Conservation (phyloP, 2,113 vertebrate species). For the Sorex fumeus region DNA sequence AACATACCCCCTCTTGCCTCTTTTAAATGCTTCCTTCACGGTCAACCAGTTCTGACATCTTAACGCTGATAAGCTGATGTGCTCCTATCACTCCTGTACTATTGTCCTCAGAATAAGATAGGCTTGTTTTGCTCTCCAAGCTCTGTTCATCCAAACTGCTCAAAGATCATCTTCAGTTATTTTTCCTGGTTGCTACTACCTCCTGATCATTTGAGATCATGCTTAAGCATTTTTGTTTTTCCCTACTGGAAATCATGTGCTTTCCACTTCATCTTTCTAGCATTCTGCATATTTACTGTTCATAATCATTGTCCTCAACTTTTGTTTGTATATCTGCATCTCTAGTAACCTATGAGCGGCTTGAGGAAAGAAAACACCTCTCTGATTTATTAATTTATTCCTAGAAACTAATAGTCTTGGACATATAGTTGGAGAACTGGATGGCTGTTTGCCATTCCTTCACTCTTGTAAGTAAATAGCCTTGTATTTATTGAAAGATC, state of each 20-base stretch:
- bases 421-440: neutral
- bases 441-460: neutral
- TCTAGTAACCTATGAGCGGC: neutral
- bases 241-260: neutral
- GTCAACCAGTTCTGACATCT: too few relatives aligned
- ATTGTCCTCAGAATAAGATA: too few relatives aligned
- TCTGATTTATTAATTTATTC: neutral
- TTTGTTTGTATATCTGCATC: too few relatives aligned
- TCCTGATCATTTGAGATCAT: neutral
- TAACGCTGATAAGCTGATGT: neutral
- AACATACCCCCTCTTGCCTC: neutral
- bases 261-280: neutral
- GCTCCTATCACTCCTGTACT: accelerated
- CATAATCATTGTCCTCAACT: neutral
- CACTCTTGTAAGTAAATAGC: neutral
- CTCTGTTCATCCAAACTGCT: too few relatives aligned
- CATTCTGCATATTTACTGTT: too few relatives aligned
- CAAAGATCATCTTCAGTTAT: too few relatives aligned
- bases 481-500: neutral
- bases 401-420: neutral
- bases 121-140: too few relatives aligned
- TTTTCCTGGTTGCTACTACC: neutral
- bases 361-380: neutral
- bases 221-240: neutral
- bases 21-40: neutral